A percentile compares a stretch with the other conserved stretches of the same genome.
phyloP scores from a whole-genome alignment of 1,140 invertebrate genomes.

The Bombus impatiens region DNA sequence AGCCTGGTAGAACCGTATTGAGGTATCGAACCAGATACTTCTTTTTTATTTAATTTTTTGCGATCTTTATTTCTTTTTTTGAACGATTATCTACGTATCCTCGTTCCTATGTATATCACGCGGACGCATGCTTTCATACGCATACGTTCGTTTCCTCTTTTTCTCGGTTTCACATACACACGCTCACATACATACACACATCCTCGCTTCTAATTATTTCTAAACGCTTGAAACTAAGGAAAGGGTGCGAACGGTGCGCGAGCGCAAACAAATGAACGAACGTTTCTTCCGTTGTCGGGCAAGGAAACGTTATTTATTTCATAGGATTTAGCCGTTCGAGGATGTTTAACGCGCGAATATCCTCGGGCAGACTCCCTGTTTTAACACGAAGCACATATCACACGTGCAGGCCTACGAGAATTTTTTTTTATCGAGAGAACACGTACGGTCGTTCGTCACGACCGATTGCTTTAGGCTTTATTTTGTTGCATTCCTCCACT shows the following conservation, averaged over 20 bases:
- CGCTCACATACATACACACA: background rate
- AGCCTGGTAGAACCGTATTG: slow-evolving; percentile 71
- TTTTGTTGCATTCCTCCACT: slow-evolving; percentile 6
- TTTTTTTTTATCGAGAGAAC: slow-evolving; percentile 43
- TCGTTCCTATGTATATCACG: slow-evolving; percentile 3
- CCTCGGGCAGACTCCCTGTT: slow-evolving; percentile 14
- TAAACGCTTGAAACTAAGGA: slow-evolving; percentile 48
- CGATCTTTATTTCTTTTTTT: background rate
- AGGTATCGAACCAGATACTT: slow-evolving; percentile 70
- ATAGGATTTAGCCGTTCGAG: background rate
- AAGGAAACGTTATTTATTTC: slow-evolving; percentile 6
- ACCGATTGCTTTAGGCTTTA: slow-evolving; percentile 30
- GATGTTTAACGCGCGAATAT: slow-evolving; percentile 27
- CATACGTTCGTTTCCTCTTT: slow-evolving; percentile 14
- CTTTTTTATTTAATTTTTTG: slow-evolving; percentile 17
- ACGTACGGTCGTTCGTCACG: background rate
- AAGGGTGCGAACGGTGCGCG: slow-evolving; percentile 56
- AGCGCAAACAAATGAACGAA: slow-evolving; percentile 48
- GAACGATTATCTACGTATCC: slow-evolving; percentile 59
- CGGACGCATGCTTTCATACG: slow-evolving; percentile 20
- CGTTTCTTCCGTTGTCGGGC: background rate
- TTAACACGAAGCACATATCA: slow-evolving; percentile 53
- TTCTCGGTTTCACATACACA: slow-evolving; percentile 1
- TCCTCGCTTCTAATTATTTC: slow-evolving; percentile 42
- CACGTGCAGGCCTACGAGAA: slow-evolving; percentile 53